Evolutionary conservation across 2,797 vertebrate species (phyloP).

Genomic region (Hafferia zeledoni): DNA sequence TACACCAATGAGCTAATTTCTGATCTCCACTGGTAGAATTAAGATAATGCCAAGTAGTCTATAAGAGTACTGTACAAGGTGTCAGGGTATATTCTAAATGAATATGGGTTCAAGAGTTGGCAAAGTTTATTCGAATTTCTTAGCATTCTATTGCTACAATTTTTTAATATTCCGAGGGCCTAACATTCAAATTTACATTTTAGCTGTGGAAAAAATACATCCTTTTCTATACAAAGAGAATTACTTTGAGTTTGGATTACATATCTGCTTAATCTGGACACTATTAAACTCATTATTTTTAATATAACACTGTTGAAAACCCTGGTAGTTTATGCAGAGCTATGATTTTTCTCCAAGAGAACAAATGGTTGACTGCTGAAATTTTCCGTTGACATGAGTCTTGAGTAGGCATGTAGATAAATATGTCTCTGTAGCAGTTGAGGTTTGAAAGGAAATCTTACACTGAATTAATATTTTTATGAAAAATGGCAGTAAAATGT

Average conservation of each 20-base stretch:
- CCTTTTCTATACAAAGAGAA: background rate
- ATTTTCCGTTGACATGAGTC: background rate
- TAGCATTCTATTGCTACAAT: background rate
- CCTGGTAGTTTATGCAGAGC: background rate
- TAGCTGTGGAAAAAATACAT: background rate
- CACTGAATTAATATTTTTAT: background rate
- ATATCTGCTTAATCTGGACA: background rate
- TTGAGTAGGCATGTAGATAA: background rate
- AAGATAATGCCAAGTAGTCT: background rate
- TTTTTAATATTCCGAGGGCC: background rate
- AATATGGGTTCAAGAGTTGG: background rate
- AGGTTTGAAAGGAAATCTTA: background rate
- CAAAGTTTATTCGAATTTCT: background rate
- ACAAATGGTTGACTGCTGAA: background rate
- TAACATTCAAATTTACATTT: background rate
- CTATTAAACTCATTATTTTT: background rate
- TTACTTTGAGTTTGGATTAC: background rate
- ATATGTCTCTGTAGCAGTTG: background rate
- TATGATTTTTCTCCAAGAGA: background rate
- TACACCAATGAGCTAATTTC: background rate
- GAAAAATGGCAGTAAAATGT: rapidly evolving
- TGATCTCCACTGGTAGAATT: background rate
- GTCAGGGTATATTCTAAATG: background rate
- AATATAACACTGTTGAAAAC: background rate
- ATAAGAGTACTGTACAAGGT: background rate